Conservation (phyloP, 2,888 invertebrate genomes). For the Leptopterna dolabrata region DNA sequence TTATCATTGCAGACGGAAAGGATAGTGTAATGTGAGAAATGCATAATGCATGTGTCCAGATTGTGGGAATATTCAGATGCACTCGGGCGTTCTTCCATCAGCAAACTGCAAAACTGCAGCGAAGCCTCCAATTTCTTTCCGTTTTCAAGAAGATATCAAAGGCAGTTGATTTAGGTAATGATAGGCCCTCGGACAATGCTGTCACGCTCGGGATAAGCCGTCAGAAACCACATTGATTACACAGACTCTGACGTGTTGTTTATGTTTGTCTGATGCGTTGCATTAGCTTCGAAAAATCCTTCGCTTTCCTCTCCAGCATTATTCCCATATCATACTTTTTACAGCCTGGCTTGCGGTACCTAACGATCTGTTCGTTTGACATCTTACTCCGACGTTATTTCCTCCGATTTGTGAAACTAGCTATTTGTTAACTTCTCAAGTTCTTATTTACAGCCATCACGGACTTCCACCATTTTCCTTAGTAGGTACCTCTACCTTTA, state of each 20-base stretch:
- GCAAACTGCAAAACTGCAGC: not conserved
- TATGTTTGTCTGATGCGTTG: conserved; percentile 27
- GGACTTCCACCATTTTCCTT: too few species aligned
- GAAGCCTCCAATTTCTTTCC: not conserved
- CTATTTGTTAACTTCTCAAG: not conserved
- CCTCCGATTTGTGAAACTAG: not conserved
- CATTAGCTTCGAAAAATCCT: not conserved
- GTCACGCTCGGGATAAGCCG: conserved; percentile 25
- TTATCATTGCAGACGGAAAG: not conserved
- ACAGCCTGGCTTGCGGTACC: not conserved
- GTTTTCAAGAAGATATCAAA: not conserved
- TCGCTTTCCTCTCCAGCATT: not conserved
- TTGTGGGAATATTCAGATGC: conserved; percentile 22
- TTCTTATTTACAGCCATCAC: too few species aligned
- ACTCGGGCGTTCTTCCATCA: not conserved
- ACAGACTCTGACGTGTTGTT: not conserved
- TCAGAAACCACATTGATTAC: conserved; percentile 6
- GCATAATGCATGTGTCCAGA: not conserved
- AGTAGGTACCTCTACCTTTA: too few species aligned
- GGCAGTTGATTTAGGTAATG: conserved; percentile 35
- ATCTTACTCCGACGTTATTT: not conserved
- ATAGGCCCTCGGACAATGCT: conserved; percentile 1
- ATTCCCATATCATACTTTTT: not conserved
- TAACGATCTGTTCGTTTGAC: not conserved
- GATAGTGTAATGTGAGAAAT: conserved; percentile 7